phyloP scores from a whole-genome alignment of 2,113 vertebrate species.

The Ptychochromis oligacanthus region DNA sequence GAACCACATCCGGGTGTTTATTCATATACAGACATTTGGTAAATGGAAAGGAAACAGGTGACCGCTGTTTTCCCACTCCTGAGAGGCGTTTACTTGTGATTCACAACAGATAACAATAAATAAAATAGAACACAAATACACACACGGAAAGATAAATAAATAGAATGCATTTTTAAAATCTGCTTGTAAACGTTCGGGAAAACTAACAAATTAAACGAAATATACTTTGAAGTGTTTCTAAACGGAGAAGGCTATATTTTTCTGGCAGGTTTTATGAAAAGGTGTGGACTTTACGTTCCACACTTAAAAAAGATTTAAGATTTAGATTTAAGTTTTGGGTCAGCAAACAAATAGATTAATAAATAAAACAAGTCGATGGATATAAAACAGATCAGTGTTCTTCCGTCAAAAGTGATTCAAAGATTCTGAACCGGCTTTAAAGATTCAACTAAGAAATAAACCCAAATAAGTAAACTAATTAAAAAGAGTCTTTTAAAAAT shows the following conservation, averaged over 20 bases:
- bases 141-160: neutral
- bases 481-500: neutral
- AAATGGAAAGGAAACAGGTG: constrained; percentile 10
- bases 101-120: neutral
- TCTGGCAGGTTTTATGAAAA: neutral
- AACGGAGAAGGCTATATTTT: no score
- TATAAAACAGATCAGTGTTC: accelerated
- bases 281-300: neutral
- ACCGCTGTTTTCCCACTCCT: constrained; percentile 2
- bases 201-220: neutral
- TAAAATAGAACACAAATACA: neutral
- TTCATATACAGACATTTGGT: neutral
- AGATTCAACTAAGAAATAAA: neutral
- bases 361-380: no score
- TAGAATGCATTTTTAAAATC: neutral
- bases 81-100: neutral
- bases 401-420: neutral
- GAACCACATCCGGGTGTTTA: constrained; percentile 2
- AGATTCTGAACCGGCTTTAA: neutral
- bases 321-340: no score
- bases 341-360: no score
- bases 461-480: neutral
- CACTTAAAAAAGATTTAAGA: neutral
- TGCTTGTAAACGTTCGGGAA: neutral
- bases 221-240: no score